Evolutionary conservation across 2,888 invertebrate species (phyloP), one percentile per base, ranked within the genome.

Genomic region (Oxyscelio sp.): DNA sequence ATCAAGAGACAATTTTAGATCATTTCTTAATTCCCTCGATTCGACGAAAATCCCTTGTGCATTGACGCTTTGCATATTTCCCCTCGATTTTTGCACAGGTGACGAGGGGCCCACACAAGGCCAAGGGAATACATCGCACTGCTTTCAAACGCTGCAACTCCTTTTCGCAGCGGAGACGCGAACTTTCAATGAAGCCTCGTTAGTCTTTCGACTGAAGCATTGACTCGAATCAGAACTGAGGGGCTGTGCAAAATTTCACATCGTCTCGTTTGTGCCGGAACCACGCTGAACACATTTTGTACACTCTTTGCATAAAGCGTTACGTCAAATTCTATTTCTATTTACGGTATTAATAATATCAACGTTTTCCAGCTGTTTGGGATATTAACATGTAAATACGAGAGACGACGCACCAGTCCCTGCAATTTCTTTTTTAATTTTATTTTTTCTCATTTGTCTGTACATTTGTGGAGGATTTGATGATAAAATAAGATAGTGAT

Each of bases 171-270:
- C 83, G 50, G 73, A 83, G 68, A 78, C 75, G 85, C 45, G 71
- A 88, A 87, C 85, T 88, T 89, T 91, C 90, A 91, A 91, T 90
- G 90, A 90, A 89, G 90, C 89, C 89, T 91, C 90, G 90, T 91
- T 91, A 91, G 90, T 85, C 80, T 86, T 88, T 85, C 74, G 86
- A 85, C 83, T 82, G 48, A 56, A 77, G 81, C 77, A 50, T 68
- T 59, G 81, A 71, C 82, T 82, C 24, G 70, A 40, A 65, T 77
- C 61, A 63, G 31, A 66, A 48, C 59, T 19, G 27, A 24, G 24
- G 9, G 24, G 77, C 70, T 85, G 87, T 87, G 81, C 81, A 79
- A 86, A 85, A 88, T 85, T 79, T 56, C 61, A 34, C 59, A 40
- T 15, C 56, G 31, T 22, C 75, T 17, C 65, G 65, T 50, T 50